Evolutionary conservation across 35 echinoderm and acorn worm species (phyloP), one percentile per base, ranked within the genome.

Genomic region (Heliocidaris erythrogramma): DNA sequence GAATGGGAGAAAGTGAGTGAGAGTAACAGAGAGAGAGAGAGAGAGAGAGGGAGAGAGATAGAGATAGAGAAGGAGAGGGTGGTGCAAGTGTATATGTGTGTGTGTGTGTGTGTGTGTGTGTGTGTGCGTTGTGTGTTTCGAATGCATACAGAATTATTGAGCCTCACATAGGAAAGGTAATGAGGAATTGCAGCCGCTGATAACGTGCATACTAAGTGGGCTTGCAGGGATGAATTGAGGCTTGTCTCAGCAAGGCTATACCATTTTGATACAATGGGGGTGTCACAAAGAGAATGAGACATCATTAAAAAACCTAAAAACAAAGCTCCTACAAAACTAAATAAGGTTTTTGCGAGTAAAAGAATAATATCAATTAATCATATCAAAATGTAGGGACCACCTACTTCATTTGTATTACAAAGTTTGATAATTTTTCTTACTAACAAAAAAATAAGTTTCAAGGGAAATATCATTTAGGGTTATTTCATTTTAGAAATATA

Each of bases 121-220:
- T 56, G 90, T 92, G 49, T 92, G 48, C 30, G 9, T 53, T 11
- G 5, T 89, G 87, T 89, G 87, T 89, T 31, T 89, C n/a, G 65
- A 78, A 78, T 78, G 65, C 65, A 78, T 78, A 78, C 65, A 78
- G 65, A 78, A 78, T 78, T 78, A 78, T 24, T 78, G 65, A 78
- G 65, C 65, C 18, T 78, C 65, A 78, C 65, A 78, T 78, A 78
- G 65, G 18, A 8, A 21, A 78, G 87, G 87, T 32, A 47, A 89
- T 89, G 87, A 32, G 47, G 31, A 89, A 89, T 89, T 47, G 87
- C 87, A 89, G 31, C 31, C 29, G 87, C 87, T 89, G 87, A 32
- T 89, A 89, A 89, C 87, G 87, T 89, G 87, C 87, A 89, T 89
- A 89, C 87, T 89, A 47, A 89, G 47, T 89, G 87, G 87, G 87